phyloP scores from a whole-genome alignment of 2,888 invertebrate species.

The Hedya salicella region DNA sequence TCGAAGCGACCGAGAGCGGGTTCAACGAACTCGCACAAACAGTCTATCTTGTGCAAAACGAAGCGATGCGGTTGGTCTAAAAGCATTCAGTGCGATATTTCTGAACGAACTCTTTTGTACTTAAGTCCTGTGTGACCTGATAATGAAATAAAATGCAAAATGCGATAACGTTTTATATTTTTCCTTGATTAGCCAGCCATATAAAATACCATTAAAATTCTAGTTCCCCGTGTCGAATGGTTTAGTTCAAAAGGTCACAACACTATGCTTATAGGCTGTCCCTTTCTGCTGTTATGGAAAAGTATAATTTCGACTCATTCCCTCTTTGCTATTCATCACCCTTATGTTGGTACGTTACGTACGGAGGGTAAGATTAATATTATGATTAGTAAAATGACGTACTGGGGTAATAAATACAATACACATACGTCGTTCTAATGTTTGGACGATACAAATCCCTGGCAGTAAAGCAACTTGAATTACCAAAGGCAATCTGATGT shows the following conservation, averaged over 20 bases:
- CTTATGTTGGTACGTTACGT: constrained; percentile 8
- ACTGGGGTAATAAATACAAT: neutral
- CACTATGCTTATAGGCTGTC: constrained; percentile 17
- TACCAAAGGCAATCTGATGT: neutral
- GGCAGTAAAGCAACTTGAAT: neutral
- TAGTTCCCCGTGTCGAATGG: constrained; percentile 13
- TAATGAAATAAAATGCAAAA: constrained; percentile 26
- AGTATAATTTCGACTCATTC: neutral
- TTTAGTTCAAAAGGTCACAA: constrained; percentile 19
- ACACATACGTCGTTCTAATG: neutral
- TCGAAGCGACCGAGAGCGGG: constrained; percentile 35
- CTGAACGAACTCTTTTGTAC: constrained; percentile 29
- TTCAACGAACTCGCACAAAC: constrained; percentile 40
- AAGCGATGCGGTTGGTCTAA: constrained; percentile 40
- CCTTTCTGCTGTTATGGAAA: neutral
- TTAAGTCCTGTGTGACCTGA: constrained; percentile 28
- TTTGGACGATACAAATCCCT: neutral
- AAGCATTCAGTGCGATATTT: constrained; percentile 35
- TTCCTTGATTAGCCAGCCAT: neutral
- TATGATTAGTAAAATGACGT: neutral
- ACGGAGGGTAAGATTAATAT: constrained; percentile 5
- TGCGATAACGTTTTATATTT: constrained; percentile 19
- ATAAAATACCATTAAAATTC: constrained; percentile 1
- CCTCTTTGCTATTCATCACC: constrained; percentile 28
- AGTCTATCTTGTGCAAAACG: constrained; percentile 38